These are phyloP conservation scores for Harpalus rubripes DNA, from an alignment of 2,888 invertebrate genomes.

Conservation along the genomic window DNA sequence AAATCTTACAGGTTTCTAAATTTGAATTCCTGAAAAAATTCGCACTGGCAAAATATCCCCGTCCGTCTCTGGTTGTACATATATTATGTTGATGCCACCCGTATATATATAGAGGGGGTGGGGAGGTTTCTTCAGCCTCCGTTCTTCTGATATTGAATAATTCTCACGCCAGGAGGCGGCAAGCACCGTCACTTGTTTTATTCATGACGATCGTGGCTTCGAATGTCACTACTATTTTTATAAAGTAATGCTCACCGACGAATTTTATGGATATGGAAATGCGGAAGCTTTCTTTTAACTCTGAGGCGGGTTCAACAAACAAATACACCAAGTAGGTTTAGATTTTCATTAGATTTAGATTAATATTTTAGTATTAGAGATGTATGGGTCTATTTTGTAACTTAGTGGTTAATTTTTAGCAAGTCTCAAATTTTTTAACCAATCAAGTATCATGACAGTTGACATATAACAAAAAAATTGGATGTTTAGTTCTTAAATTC, in stretches of 20 bases:
- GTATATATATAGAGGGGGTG: conserved; percentile 8
- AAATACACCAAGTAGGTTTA: not conserved
- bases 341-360: not conserved
- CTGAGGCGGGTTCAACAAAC: not conserved
- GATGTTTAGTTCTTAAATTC: too few species aligned
- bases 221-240: conserved; percentile 53
- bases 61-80: not conserved
- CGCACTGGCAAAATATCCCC: not conserved
- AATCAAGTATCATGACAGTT: too few species aligned
- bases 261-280: conserved; percentile 10
- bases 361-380: too few species aligned
- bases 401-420: too few species aligned
- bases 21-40: too few species aligned
- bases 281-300: not conserved
- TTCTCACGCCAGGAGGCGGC: conserved; percentile 55
- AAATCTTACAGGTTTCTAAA: not conserved
- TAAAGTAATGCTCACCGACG: conserved; percentile 18
- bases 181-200: conserved; percentile 41
- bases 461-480: too few species aligned
- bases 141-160: conserved; percentile 59
- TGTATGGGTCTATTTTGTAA: too few species aligned
- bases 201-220: conserved; percentile 52
- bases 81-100: not conserved
- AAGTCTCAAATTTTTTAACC: too few species aligned
- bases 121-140: conserved; percentile 12